Evolutionary conservation across 2,113 vertebrate species (phyloP), one percentile per base, ranked within the genome.

Genomic region (Pseudorectes ferrugineus): DNA sequence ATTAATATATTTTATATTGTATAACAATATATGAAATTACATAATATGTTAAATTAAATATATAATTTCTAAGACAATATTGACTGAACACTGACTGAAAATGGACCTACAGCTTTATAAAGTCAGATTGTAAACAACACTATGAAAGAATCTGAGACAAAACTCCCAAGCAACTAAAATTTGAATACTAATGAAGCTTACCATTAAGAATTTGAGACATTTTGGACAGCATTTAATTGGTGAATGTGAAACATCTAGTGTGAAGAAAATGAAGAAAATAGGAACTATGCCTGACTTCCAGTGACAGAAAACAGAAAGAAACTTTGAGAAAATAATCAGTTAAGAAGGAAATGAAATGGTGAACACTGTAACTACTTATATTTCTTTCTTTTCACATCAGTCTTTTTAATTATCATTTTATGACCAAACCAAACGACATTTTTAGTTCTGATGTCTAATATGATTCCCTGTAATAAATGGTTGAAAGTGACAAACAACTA

Each of bases 401-500:
- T 88, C 10, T 51, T 85, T 83, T 85, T 65, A 55, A 33, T 42
- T 70, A 79, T 31, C 14, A 57, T 91, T 82, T 75, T 70, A 66
- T 66, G 36, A 85, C 2, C 11, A 52, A 78, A 66, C 2, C 2
- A 66, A 89, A 82, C 24, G 9, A 55, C 19, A 62, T 61, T 65
- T 70, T 87, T 55, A 31, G 33, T 78, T 82, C 46, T 9, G 28
- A 76, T 51, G 24, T 76, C 10, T 76, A 70, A 43, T 49, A 68
- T 25, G 4, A 66, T 66, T 77, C 8, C 66, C 16, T 83, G 17
- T 79, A 36, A 95, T 62, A 91, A 81, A 76, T 55, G 2, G 1
- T 23, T 61, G 21, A 70, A 85, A 89, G 18, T 54, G 24, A 46
- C 16, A 76, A 94, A 85, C 36, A 61, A 10, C 19, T 79, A 4